A percentile compares a stretch with the other conserved stretches of the same genome.
Evolutionary conservation across 2,797 vertebrate genomes (phyloP).

Genomic region (Galaxias olidus): DNA sequence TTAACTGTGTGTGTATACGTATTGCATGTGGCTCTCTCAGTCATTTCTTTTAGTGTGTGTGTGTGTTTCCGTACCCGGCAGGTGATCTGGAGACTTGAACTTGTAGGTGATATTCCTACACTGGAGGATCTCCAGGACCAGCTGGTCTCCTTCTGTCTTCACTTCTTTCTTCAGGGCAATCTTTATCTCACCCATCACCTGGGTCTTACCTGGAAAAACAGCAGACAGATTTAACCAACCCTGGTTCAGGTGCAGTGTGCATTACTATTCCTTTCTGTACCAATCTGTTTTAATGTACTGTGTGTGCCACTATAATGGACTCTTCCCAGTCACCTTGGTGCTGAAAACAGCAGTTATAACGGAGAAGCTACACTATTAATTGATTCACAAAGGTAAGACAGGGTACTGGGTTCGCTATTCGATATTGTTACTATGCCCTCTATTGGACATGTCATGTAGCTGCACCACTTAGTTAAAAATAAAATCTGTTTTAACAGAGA

Average conservation of each 20-base stretch:
- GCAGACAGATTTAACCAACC: constrained; percentile 5
- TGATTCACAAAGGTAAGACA: too few species aligned
- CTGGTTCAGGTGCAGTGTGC: too few species aligned
- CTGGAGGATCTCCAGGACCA: constrained; percentile 96
- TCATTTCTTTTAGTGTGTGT: not conserved
- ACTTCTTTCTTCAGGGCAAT: constrained; percentile 97
- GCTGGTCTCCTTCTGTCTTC: constrained; percentile 95
- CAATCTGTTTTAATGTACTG: too few species aligned
- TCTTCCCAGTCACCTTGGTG: too few species aligned
- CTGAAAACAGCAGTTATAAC: too few species aligned
- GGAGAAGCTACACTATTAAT: too few species aligned
- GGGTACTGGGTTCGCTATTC: not conserved
- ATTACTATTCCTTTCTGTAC: too few species aligned
- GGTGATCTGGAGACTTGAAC: constrained; percentile 96
- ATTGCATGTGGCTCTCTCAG: not conserved
- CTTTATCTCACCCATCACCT: constrained; percentile 98
- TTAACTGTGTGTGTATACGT: not conserved
- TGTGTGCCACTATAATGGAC: too few species aligned
- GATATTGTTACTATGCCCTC: constrained; percentile 27
- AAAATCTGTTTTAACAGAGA: constrained; percentile 31
- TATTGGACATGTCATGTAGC: constrained; percentile 28
- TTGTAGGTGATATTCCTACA: constrained; percentile 99
- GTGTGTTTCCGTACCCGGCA: constrained; percentile 82
- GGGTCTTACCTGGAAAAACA: constrained; percentile 85
- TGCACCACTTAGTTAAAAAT: not conserved